Evolutionary conservation across 2,888 invertebrate genomes (phyloP).

Genomic region (Brenthis hecate): DNA sequence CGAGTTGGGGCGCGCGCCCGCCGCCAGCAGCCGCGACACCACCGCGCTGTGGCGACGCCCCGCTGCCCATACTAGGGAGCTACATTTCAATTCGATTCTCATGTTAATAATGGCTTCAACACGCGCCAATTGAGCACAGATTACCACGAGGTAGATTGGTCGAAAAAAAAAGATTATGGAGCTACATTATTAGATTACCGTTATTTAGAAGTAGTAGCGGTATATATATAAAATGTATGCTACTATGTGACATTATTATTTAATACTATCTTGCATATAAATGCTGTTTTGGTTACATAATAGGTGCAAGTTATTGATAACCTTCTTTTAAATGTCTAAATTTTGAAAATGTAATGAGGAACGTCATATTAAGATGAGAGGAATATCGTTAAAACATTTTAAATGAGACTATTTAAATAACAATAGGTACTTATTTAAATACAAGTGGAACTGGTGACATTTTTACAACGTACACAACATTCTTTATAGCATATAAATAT

Average conservation of each 20-base stretch:
- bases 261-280: no score
- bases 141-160: no score
- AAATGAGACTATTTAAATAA: slow-evolving; percentile 2
- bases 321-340: no score
- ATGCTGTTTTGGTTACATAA: no score
- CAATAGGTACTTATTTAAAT: slow-evolving; percentile 17
- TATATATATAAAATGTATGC: no score
- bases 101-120: no score
- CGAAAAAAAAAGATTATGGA: no score
- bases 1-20: slow-evolving; percentile 96
- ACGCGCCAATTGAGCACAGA: no score
- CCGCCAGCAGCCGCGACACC: slow-evolving; percentile 89
- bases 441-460: slow-evolving; percentile 8
- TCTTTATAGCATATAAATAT: neutral
- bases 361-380: neutral
- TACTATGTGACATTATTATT: no score
- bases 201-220: no score
- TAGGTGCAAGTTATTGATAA: no score
- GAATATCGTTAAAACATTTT: slow-evolving; percentile 5
- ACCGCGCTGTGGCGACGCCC: slow-evolving; percentile 95
- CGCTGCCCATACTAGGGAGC: slow-evolving; percentile 97
- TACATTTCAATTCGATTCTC: slow-evolving; percentile 35
- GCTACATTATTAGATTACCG: no score
- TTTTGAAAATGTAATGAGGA: slow-evolving; percentile 4
- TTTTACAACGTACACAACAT: slow-evolving; percentile 15